phyloP scores from a whole-genome alignment of 2,797 vertebrate genomes.

The Rallus crepitans region DNA sequence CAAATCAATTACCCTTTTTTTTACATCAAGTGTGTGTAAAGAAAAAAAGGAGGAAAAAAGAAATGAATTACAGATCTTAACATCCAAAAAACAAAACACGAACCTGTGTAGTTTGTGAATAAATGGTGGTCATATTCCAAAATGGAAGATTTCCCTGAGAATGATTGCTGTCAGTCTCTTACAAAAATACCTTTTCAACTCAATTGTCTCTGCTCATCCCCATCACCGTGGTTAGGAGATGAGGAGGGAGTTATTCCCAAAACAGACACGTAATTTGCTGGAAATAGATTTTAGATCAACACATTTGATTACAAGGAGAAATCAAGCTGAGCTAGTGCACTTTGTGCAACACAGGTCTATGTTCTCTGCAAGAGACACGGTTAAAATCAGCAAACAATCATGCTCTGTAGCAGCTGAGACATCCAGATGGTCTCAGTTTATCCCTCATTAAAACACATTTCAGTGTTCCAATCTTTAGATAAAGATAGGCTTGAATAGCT shows the following conservation, averaged over 20 bases:
- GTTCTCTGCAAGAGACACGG: slow-evolving; percentile 16
- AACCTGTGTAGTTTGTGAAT: not conserved
- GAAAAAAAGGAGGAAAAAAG: not conserved
- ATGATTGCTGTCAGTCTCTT: not conserved
- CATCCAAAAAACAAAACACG: not conserved
- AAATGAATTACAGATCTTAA: not conserved
- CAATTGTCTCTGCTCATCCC: not conserved
- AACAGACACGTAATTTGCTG: slow-evolving; percentile 34
- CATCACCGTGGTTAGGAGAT: not conserved
- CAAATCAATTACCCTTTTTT: not conserved
- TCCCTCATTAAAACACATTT: slow-evolving; percentile 67
- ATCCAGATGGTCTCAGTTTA: slow-evolving; percentile 72
- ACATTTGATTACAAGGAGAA: slow-evolving; percentile 56
- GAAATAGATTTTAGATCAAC: slow-evolving; percentile 51
- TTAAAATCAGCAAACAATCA: slow-evolving; percentile 60
- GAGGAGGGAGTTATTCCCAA: slow-evolving; percentile 10
- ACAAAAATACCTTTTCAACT: slow-evolving; percentile 10
- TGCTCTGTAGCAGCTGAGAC: slow-evolving; percentile 56
- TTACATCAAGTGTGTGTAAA: not conserved
- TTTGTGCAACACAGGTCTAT: slow-evolving; percentile 31
- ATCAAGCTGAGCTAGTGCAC: slow-evolving; percentile 33
- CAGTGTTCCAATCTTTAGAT: slow-evolving; percentile 51
- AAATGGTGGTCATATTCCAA: not conserved
- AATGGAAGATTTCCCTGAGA: not conserved
- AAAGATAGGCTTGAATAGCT: slow-evolving; percentile 47